Conservation (phyloP, 2,888 invertebrate genomes). For the Melanargia galathea region DNA sequence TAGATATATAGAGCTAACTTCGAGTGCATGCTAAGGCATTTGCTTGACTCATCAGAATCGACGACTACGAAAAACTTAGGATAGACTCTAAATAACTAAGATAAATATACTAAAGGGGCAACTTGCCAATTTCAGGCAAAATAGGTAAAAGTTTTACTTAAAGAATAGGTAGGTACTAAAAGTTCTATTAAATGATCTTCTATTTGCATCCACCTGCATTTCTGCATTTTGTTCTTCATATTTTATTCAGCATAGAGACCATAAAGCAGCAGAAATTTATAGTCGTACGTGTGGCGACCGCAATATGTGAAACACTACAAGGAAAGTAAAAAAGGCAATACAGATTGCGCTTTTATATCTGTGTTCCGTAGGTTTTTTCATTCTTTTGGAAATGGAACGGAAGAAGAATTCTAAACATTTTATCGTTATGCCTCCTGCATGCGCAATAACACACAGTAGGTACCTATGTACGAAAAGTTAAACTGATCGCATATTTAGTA, state of each 20-base stretch:
- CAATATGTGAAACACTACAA: slow-evolving; percentile 35
- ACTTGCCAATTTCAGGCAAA: not conserved
- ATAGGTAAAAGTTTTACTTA: not conserved
- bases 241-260: slow-evolving; percentile 38
- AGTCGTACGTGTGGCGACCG: slow-evolving; percentile 38
- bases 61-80: no score
- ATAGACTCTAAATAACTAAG: no score
- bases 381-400: not conserved
- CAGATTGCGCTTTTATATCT: slow-evolving; percentile 11
- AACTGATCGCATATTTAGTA: no score
- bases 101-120: no score
- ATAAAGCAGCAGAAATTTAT: slow-evolving; percentile 39
- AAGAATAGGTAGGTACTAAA: no score
- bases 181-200: not conserved
- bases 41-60: no score
- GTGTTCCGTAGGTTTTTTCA: slow-evolving; percentile 23
- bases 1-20: no score
- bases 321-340: slow-evolving; percentile 29
- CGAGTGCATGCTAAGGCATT: no score
- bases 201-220: slow-evolving; percentile 20
- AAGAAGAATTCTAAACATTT: not conserved
- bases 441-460: no score
- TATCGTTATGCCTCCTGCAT: no score
- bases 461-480: no score
- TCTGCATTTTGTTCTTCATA: slow-evolving; percentile 37